Percentiles rank a stretch among this genome's conserved stretches.
These are phyloP conservation scores for Temnothorax curvispinosus DNA, from an alignment of 1,140 invertebrate species.

Conservation along the genomic window DNA sequence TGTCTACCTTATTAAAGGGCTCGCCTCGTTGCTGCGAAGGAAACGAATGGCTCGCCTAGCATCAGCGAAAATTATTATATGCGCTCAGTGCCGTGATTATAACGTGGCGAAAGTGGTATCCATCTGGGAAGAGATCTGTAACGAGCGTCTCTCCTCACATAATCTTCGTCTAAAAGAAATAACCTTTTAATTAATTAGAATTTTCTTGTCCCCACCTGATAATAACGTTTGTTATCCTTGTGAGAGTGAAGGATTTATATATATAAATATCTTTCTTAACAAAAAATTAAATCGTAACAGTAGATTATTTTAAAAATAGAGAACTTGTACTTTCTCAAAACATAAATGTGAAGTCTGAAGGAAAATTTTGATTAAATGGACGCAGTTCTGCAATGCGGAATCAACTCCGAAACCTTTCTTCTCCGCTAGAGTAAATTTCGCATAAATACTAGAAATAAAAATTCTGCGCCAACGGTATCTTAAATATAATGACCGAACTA, in stretches of 20 bases:
- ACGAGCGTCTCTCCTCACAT: neutral
- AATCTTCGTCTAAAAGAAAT: neutral
- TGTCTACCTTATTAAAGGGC: slow-evolving; percentile 57
- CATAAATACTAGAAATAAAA: no score
- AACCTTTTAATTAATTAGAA: neutral
- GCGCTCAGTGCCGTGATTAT: slow-evolving; percentile 22
- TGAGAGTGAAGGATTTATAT: neutral
- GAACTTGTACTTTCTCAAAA: neutral
- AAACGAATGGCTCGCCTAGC: slow-evolving; percentile 33
- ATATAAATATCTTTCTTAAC: neutral
- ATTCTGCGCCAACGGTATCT: no score
- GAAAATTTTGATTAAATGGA: neutral
- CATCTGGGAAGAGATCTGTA: neutral
- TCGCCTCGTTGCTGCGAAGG: slow-evolving; percentile 39
- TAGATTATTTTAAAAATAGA: neutral
- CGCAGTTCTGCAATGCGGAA: no score
- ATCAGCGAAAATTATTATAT: slow-evolving; percentile 43
- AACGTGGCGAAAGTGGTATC: neutral
- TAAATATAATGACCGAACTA: no score
- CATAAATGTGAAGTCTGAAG: neutral
- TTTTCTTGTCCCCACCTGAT: neutral
- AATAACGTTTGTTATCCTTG: neutral
- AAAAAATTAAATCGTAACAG: neutral
- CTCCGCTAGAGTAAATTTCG: no score
- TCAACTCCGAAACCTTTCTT: no score